phyloP scores from a whole-genome alignment of 1,140 invertebrate species.

The Zaprionus capensis region DNA sequence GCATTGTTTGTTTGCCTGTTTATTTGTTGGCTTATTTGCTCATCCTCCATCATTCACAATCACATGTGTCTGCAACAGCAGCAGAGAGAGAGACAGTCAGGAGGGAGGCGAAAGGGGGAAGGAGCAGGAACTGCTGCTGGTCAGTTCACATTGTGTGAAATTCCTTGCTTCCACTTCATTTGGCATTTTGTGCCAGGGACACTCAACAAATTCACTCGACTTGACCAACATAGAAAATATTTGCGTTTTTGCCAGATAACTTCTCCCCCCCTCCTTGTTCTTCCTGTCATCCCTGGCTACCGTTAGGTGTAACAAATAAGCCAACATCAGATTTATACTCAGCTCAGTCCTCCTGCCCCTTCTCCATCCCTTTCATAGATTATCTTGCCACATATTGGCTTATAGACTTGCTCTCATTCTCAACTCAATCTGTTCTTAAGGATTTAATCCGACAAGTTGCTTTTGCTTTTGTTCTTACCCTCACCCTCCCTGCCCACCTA shows the following conservation, averaged over 20 bases:
- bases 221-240: slow-evolving; percentile 51
- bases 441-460: slow-evolving; percentile 4
- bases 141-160: slow-evolving; percentile 74
- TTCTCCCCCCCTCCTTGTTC: not conserved
- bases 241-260: slow-evolving; percentile 31
- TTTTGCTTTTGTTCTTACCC: not conserved
- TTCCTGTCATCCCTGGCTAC: not conserved
- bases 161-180: slow-evolving; percentile 75
- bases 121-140: slow-evolving; percentile 12
- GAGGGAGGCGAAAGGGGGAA: not conserved
- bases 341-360: no score
- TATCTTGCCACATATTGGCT: slow-evolving; percentile 2
- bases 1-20: slow-evolving; percentile 55
- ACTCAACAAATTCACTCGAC: slow-evolving; percentile 54
- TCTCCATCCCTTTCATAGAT: not conserved
- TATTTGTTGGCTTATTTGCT: slow-evolving; percentile 67
- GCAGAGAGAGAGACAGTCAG: not conserved
- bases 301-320: slow-evolving; percentile 29
- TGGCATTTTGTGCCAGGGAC: slow-evolving; percentile 62
- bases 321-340: slow-evolving; percentile 20
- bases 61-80: slow-evolving; percentile 16
- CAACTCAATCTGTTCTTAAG: slow-evolving; percentile 1
- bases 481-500: not conserved
- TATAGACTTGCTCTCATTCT: slow-evolving; percentile 11
- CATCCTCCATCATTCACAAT: slow-evolving; percentile 36